Base-by-base conservation (phyloP, 2,113 vertebrate genomes). In the Ammodytes dubius region DNA sequence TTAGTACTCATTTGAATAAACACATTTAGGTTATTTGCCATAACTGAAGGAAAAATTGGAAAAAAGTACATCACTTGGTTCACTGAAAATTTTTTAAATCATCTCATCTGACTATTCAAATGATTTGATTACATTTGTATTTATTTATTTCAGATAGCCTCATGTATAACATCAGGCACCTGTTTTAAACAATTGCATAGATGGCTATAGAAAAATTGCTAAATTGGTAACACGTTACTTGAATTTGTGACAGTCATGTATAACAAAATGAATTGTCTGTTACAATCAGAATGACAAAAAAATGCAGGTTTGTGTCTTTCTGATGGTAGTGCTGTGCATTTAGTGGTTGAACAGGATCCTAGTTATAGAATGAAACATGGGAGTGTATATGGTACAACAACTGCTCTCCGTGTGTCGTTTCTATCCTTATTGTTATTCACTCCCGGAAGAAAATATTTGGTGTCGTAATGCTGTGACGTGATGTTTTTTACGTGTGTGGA, bases 381-480 rank as follows among this genome's bases (percentile, higher is more conserved):
- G 37, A 56, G 27, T 66, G n/a, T 11, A 47, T 49, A n/a, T 73
- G 17, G 17, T 54, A 9, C 6, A 75, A 9, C 6, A 75, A 37
- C 61, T 74, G 27, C 37, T 72, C 10, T 70, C 10, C 53, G 40
- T 74, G 67, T 72, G 76, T 27, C 68, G 53, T 63, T 81, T 49
- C 49, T 59, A 56, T 58, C 64, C 6, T 82, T 17, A 69, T 67
- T 68, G 54, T 75, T 77, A 54, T 81, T 84, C 42, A 19, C 19
- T 52, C 53, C 27, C 77, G 61, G 13, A 45, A 45, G 43, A 3
- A 59, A 65, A 60, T 81, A 66, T 70, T 73, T 27, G 14, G 57
- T 37, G 19, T 64, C 40, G 35, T 53, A 43, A 35, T 10, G 70
- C 14, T 70, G 43, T 74, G 76, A 53, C 72, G 39, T 59, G 60